Evolutionary conservation across 53 echinoderm and acorn worm genomes (phyloP).

Genomic region (Echinometra lucunter): DNA sequence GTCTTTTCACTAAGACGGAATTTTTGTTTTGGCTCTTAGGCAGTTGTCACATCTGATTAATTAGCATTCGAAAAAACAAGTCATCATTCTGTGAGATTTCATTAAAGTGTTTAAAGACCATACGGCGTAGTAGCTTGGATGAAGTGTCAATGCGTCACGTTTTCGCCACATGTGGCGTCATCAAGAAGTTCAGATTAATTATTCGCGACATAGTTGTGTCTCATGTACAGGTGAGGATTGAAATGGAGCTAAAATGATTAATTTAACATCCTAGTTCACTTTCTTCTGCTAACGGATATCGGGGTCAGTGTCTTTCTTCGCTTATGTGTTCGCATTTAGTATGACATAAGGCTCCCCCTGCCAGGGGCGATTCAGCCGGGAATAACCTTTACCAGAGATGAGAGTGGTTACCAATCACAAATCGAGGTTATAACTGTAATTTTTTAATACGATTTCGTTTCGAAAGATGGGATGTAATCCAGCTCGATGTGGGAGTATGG

Average conservation of each 20-base stretch:
- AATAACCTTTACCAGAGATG: background rate
- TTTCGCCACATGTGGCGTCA: background rate
- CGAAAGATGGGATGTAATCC: background rate
- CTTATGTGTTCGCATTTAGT: background rate
- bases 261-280: background rate
- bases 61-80: background rate
- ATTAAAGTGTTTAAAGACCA: background rate
- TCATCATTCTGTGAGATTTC: background rate
- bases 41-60: background rate
- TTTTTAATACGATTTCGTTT: background rate
- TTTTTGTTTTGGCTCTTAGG: background rate
- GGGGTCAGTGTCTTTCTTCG: background rate
- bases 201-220: background rate
- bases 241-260: background rate
- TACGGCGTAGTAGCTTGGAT: background rate
- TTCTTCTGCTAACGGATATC: background rate
- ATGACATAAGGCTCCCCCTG: background rate
- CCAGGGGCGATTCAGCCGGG: background rate
- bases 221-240: background rate
- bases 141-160: background rate
- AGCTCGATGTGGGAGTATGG: background rate
- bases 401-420: background rate
- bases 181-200: background rate
- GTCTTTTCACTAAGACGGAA: background rate
- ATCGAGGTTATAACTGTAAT: background rate